Evolutionary conservation across 2,113 vertebrate species (phyloP), one percentile per base, ranked within the genome.

Genomic region (Tretioscincus oriximinensis): DNA sequence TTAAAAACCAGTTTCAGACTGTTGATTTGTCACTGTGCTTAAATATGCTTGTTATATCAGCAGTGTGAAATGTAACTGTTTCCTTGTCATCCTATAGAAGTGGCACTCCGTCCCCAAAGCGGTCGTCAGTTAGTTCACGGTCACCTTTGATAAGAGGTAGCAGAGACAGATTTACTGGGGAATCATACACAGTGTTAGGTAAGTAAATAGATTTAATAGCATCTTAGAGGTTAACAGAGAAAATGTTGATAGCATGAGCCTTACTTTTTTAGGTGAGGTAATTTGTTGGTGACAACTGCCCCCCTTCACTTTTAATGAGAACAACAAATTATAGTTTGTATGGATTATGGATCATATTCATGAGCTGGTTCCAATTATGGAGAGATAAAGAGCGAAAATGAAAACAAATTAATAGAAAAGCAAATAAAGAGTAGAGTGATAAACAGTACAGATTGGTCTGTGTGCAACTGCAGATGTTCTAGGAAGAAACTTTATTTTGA

Each of bases 141-240:
- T 95, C 95, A 22, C 87, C 96, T 58, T 90, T 87, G 18, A 76
- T 81, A 0, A 96, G 97, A 80, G 91, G 93, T 7, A 90, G 94
- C 90, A 95, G 97, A 76, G 97, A 98, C 81, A 96, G 94, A 31
- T 99, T 99, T 77, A 96, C 96, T 41, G 98, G 98, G 66, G 98
- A 99, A 88, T 98, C 98, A 0, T 99, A 99, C 87, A 99, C 98
- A 9, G 98, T 99, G 8, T 92, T 99, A 66, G 98, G 98, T 99
- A 96, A 88, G 92, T 41, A 41, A 41, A 5, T 41, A 41, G 35
- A n/a, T 41, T 41, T 41, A 41, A 5, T 41, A 41, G 35, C 35
- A 41, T 5, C 35, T 41, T 41, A 41, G 35, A 41, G 35, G 5
- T 5, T 41, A 41, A 41, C 35, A 41, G 35, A 41, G 35, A 41